Conservation (phyloP, 1,140 invertebrate genomes). For the Polypedilum pembai region DNA sequence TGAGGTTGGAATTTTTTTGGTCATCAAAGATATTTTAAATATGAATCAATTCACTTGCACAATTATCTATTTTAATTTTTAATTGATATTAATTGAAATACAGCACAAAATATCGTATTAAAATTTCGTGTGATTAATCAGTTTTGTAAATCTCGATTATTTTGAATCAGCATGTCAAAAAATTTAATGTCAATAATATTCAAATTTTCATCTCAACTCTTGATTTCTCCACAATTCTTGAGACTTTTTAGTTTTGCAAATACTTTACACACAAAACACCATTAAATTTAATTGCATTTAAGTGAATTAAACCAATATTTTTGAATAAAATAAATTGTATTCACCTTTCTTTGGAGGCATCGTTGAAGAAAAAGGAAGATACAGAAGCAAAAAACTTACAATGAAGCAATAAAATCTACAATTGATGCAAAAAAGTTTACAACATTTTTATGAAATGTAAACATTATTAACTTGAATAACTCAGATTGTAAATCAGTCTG, state of each 20-base stretch:
- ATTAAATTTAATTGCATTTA: not conserved
- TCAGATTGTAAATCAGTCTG: not conserved
- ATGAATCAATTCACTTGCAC: slow-evolving; percentile 30
- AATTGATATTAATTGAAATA: too few relatives aligned
- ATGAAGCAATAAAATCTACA: not conserved
- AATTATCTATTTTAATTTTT: slow-evolving; percentile 14
- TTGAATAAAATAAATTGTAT: not conserved
- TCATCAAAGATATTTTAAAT: slow-evolving; percentile 30
- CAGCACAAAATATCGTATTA: too few relatives aligned
- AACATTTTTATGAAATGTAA: not conserved
- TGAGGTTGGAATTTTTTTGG: slow-evolving; percentile 30
- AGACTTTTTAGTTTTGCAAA: not conserved
- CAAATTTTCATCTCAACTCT: not conserved
- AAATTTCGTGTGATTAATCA: too few relatives aligned
- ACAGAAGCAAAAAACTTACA: not conserved
- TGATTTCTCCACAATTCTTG: not conserved
- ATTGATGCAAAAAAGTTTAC: too few relatives aligned
- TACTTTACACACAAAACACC: not conserved
- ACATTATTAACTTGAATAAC: not conserved
- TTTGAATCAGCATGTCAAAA: not conserved
- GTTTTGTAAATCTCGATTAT: too few relatives aligned
- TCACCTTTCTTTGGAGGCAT: slow-evolving; percentile 22
- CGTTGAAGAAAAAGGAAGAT: not conserved
- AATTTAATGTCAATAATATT: not conserved
- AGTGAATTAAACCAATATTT: not conserved